Conservation (phyloP, 2,113 vertebrate species). For the Leptobrachium ailaonicum region DNA sequence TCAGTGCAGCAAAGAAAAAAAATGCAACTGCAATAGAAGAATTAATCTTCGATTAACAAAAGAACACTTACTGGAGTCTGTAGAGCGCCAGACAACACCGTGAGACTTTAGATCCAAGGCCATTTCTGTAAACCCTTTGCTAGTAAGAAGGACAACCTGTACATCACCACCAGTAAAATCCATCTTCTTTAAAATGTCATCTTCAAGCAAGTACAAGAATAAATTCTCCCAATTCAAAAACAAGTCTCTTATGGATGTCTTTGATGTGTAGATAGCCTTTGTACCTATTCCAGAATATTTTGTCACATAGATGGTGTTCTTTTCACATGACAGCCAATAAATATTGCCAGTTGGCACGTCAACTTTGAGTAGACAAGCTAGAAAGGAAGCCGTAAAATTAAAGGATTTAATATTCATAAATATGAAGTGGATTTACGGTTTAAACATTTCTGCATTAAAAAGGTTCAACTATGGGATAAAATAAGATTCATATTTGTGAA, state of each 20-base stretch:
- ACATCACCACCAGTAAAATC: constrained; percentile 66
- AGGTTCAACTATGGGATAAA: too few species aligned
- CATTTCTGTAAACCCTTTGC: constrained; percentile 53
- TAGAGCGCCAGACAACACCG: constrained; percentile 78
- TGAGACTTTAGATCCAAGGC: constrained; percentile 73
- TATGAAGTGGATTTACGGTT: too few species aligned
- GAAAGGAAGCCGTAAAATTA: not conserved
- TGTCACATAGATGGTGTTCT: constrained; percentile 67
- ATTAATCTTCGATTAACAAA: too few species aligned
- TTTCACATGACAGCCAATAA: constrained; percentile 82
- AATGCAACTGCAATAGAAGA: too few species aligned
- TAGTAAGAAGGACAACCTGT: constrained; percentile 60
- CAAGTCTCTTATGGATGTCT: constrained; percentile 64
- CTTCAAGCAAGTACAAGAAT: constrained; percentile 76
- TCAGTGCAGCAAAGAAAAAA: too few species aligned
- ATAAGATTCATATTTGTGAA: too few species aligned
- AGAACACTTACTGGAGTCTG: constrained; percentile 63
- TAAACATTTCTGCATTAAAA: too few species aligned
- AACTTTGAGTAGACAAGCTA: constrained; percentile 78
- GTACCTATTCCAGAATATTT: constrained; percentile 40
- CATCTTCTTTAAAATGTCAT: constrained; percentile 65
- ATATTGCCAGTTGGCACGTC: constrained; percentile 74
- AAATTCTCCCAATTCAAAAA: constrained; percentile 78
- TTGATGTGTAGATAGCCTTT: constrained; percentile 65
- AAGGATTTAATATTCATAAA: too few species aligned